These are phyloP conservation scores for Dicaeum eximium DNA, from an alignment of 2,113 vertebrate species.

Conservation along the genomic window DNA sequence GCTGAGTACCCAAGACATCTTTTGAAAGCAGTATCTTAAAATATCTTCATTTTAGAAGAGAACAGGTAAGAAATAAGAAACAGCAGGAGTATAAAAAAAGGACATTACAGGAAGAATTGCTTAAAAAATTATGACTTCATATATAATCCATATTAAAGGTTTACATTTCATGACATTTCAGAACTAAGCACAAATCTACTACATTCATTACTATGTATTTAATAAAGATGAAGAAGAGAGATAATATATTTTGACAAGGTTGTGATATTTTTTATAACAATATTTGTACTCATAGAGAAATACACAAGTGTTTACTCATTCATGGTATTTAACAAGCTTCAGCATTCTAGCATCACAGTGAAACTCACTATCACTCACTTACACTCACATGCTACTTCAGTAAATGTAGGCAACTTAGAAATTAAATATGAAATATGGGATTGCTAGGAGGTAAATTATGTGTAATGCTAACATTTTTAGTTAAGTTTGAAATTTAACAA, in stretches of 20 bases:
- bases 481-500: conserved; percentile 24
- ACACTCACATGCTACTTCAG: not conserved
- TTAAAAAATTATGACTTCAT: not conserved
- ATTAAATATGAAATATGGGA: not conserved
- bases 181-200: not conserved
- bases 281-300: not conserved
- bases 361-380: not conserved
- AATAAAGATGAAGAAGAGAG: conserved; percentile 1
- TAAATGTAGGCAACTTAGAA: not conserved
- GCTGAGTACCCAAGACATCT: not conserved
- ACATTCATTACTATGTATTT: not conserved
- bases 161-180: not conserved
- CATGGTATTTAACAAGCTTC: not conserved
- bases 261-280: not conserved
- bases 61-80: not conserved
- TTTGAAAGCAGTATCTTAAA: not conserved
- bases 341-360: not conserved
- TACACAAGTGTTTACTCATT: not conserved
- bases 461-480: not conserved
- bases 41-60: not conserved
- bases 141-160: not conserved
- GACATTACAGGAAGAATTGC: not conserved
- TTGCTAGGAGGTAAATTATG: not conserved
- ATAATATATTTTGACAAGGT: not conserved
- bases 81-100: not conserved